These are phyloP conservation scores for Eriocheir sinensis DNA, from an alignment of 1,140 invertebrate genomes.

Conservation along the genomic window DNA sequence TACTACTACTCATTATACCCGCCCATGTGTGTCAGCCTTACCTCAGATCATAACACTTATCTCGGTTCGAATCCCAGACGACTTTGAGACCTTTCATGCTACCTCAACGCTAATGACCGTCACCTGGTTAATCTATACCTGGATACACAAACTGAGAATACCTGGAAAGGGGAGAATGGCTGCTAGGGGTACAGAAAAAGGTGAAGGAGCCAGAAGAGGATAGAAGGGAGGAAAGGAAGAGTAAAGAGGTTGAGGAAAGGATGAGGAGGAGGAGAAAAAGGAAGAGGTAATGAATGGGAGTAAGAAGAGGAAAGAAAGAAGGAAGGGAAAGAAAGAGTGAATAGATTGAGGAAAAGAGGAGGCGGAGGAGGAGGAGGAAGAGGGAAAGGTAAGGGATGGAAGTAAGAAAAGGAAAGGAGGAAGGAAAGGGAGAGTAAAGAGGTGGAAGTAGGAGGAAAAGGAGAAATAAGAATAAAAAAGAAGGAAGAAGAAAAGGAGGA, in stretches of 20 bases:
- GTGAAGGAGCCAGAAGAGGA: neutral
- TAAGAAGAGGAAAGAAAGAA: neutral
- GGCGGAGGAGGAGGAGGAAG: neutral
- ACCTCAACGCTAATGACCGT: neutral
- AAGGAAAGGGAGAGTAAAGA: too few relatives aligned
- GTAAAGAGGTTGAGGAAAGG: neutral
- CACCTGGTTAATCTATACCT: neutral
- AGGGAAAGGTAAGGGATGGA: too few relatives aligned
- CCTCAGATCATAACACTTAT: neutral
- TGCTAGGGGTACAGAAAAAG: too few relatives aligned
- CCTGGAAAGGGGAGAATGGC: neutral
- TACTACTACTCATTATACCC: too few relatives aligned
- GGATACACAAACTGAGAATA: neutral
- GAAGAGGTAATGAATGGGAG: neutral
- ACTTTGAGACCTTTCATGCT: neutral
- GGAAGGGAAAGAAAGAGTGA: neutral
- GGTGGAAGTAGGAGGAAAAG: too few relatives aligned
- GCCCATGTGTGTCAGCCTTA: too few relatives aligned
- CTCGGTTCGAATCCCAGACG: neutral
- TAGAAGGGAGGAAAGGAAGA: neutral
- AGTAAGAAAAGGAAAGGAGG: too few relatives aligned
- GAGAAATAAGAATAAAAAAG: too few relatives aligned
- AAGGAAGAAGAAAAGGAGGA: too few relatives aligned
- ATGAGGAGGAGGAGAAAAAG: neutral
- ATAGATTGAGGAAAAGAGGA: neutral